Evolutionary conservation across 2,888 invertebrate genomes (phyloP), one percentile per base, ranked within the genome.

Genomic region (Tipula confusa): DNA sequence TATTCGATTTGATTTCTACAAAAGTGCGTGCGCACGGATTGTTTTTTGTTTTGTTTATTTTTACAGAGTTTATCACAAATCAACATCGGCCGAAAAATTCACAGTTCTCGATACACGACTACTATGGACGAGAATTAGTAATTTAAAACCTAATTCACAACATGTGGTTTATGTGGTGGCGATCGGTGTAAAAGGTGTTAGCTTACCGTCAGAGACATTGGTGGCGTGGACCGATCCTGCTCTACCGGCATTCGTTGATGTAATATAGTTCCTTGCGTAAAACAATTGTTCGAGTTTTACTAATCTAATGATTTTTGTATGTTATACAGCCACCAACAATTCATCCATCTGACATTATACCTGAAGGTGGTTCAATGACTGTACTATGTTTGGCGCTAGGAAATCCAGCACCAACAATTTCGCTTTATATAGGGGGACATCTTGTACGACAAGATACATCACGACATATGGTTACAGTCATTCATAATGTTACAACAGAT

Each of bases 221-320:
- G 92, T 96, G 84, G 95, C 95, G 0, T 96, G 96, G 96, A 96
- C 96, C 5, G 96, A 96, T 88, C 96, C 96, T 0, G 95, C 96
- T 0, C 93, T 95, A 87, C 96, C 96, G 0, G 95, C 96, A 0
- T 95, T 94, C 89, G 96, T 96, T 18, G 96, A 96, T 92, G 95
- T 95, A 88, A 89, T 88, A 87, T n/a, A n/a, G n/a, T n/a, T n/a
- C n/a, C 83, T 82, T 82, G 83, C 79, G 29, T 81, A 79, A 24
- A 28, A 2, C 28, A 7, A 79, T 4, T 3, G 4, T 29, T n/a
- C 15, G 36, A 81, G 36, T 84, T 84, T 84, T 82, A 43, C 7
- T 29, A 80, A 80, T 15, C 13, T 5, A 9, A 9, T 79, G 7
- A 24, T 13, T 82, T 83, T 86, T 82, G 80, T 83, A 85, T 82